A percentile compares a stretch with the other conserved stretches of the same genome.
Conservation (phyloP, 2,113 vertebrate genomes). For the Orientallactaga bullata region DNA sequence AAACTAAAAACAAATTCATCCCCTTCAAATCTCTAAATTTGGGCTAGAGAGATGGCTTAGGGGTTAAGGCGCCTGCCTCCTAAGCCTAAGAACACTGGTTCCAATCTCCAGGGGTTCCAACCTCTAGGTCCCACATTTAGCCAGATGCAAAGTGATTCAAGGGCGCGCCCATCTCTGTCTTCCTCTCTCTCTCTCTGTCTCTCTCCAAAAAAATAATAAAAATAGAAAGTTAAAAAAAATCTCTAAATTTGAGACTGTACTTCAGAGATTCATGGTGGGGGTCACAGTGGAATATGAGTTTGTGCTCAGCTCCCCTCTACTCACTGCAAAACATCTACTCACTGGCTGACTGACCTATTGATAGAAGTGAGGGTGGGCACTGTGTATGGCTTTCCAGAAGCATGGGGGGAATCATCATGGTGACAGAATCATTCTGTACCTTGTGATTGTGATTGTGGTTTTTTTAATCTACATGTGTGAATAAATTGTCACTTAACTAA, state of each 20-base stretch:
- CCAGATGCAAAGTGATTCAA: too few species aligned
- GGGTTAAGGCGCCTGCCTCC: too few species aligned
- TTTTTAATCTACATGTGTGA: not conserved
- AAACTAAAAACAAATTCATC: not conserved
- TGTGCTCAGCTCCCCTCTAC: not conserved
- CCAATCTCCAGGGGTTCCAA: too few species aligned
- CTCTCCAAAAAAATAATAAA: too few species aligned
- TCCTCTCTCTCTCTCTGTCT: too few species aligned
- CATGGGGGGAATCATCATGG: not conserved
- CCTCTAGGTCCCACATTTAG: too few species aligned
- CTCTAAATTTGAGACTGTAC: not conserved
- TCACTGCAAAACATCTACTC: not conserved
- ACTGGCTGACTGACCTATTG: not conserved
- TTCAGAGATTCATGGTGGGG: not conserved
- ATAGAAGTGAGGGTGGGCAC: not conserved
- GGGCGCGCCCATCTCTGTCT: too few species aligned
- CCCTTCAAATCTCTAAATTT: slow-evolving; percentile 1
- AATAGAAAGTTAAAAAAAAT: too few species aligned
- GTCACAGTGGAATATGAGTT: not conserved
- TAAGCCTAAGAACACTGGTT: too few species aligned
- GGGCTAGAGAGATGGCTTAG: too few species aligned
- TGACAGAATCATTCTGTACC: not conserved
- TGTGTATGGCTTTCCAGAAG: not conserved
- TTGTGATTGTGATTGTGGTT: not conserved
- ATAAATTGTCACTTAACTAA: not conserved